Conservation (phyloP, 2,888 invertebrate genomes). For the Euplagia quadripunctaria region DNA sequence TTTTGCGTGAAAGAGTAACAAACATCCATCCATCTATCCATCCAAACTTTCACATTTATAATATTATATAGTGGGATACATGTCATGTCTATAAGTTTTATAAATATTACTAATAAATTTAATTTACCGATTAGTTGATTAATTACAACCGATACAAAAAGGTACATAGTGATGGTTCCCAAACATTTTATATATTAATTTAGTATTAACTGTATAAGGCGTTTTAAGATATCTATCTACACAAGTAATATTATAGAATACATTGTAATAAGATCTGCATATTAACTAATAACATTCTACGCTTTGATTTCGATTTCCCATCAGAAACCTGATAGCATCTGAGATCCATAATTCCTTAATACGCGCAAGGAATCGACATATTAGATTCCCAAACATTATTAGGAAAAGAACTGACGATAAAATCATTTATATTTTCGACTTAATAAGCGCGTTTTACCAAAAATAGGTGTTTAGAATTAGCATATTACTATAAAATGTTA, state of each 20-base stretch:
- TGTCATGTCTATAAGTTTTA: not conserved
- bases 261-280: slow-evolving; percentile 18
- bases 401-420: slow-evolving; percentile 25
- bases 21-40: too few relatives aligned
- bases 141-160: not conserved
- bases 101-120: not conserved
- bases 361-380: slow-evolving; percentile 22
- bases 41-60: too few relatives aligned
- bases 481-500: slow-evolving; percentile 49
- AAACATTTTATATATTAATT: slow-evolving; percentile 5
- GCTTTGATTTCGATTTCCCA: slow-evolving; percentile 20
- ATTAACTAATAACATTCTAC: slow-evolving; percentile 21
- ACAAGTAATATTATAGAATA: slow-evolving; percentile 4
- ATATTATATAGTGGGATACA: too few relatives aligned
- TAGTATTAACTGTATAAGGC: not conserved
- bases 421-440: slow-evolving; percentile 33
- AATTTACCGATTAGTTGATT: not conserved
- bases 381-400: slow-evolving; percentile 30
- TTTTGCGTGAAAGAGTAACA: too few relatives aligned
- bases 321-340: slow-evolving; percentile 22
- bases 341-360: slow-evolving; percentile 27
- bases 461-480: slow-evolving; percentile 48
- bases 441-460: slow-evolving; percentile 41
- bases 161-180: not conserved
- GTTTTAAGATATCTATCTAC: slow-evolving; percentile 4